phyloP scores from a whole-genome alignment of 2,113 vertebrate genomes.

The Polyodon spathula region DNA sequence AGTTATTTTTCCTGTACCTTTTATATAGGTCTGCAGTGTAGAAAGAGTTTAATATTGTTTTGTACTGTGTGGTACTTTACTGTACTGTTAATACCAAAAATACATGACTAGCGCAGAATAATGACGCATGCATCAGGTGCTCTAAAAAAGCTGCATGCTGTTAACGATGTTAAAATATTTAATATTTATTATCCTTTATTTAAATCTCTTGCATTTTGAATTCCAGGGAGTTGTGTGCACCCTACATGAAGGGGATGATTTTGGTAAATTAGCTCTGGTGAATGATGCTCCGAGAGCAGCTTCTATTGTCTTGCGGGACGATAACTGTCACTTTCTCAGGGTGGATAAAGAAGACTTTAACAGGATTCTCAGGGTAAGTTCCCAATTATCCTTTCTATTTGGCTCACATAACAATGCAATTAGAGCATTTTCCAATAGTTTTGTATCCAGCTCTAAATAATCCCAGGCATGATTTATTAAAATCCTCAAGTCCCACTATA shows the following conservation, averaged over 20 bases:
- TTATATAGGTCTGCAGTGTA: too few species aligned
- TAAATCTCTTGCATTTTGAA: constrained; percentile 11
- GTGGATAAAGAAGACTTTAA: constrained; percentile 98
- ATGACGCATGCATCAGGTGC: too few species aligned
- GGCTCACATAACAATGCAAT: neutral
- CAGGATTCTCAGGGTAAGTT: constrained; percentile 84
- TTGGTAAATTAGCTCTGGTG: constrained; percentile 93
- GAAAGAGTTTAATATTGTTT: too few species aligned
- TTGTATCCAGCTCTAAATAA: neutral
- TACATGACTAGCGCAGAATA: too few species aligned
- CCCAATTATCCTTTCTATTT: neutral
- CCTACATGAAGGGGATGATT: constrained; percentile 91
- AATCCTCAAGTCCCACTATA: neutral
- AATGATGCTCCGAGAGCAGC: constrained; percentile 91
- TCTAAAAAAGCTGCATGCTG: too few species aligned
- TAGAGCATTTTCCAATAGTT: neutral
- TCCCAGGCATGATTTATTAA: neutral
- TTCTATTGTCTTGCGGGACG: constrained; percentile 89
- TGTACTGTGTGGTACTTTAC: too few species aligned
- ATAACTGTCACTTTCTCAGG: constrained; percentile 94
- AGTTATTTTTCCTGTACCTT: too few species aligned
- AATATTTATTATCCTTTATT: neutral
- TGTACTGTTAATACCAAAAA: too few species aligned
- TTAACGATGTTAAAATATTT: too few species aligned
- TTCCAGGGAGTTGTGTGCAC: constrained; percentile 94